Evolutionary conservation across 2,888 invertebrate genomes (phyloP).

Genomic region (Lingula anatina): DNA sequence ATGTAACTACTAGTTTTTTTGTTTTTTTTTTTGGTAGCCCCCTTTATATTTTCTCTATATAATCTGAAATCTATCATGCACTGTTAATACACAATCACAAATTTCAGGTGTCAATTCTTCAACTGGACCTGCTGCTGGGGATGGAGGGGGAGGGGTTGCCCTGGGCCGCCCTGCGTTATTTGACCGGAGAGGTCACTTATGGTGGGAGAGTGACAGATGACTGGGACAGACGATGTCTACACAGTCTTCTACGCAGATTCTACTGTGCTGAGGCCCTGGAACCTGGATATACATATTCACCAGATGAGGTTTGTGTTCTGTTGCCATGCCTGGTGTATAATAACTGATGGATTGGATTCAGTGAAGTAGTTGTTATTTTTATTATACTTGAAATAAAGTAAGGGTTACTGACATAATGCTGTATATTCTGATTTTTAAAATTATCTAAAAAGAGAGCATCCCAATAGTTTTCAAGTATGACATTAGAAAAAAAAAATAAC

Average conservation of each 20-base stretch:
- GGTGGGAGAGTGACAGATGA: conserved; percentile 52
- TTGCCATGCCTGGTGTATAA: not conserved
- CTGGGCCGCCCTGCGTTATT: conserved; percentile 47
- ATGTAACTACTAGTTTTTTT: too few relatives aligned
- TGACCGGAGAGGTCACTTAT: conserved; percentile 50
- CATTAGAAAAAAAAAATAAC: too few relatives aligned
- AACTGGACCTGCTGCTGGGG: conserved; percentile 42
- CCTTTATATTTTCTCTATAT: too few relatives aligned
- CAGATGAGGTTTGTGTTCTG: conserved; percentile 38
- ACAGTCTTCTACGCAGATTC: conserved; percentile 40
- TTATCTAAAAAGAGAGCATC: too few relatives aligned
- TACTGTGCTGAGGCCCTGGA: conserved; percentile 37
- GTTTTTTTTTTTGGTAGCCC: too few relatives aligned
- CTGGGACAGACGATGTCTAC: conserved; percentile 48
- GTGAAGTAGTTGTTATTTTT: too few relatives aligned
- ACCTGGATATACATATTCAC: conserved; percentile 34
- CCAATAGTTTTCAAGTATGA: too few relatives aligned
- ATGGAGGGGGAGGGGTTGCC: conserved; percentile 36
- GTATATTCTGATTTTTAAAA: too few relatives aligned
- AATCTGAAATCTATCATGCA: too few relatives aligned
- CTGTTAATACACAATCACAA: too few relatives aligned
- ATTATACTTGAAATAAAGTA: not conserved
- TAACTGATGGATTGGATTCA: not conserved
- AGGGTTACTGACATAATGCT: too few relatives aligned
- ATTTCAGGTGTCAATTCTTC: conserved; percentile 45